phyloP scores from a whole-genome alignment of 2,113 vertebrate species.

The Mustelus asterias region DNA sequence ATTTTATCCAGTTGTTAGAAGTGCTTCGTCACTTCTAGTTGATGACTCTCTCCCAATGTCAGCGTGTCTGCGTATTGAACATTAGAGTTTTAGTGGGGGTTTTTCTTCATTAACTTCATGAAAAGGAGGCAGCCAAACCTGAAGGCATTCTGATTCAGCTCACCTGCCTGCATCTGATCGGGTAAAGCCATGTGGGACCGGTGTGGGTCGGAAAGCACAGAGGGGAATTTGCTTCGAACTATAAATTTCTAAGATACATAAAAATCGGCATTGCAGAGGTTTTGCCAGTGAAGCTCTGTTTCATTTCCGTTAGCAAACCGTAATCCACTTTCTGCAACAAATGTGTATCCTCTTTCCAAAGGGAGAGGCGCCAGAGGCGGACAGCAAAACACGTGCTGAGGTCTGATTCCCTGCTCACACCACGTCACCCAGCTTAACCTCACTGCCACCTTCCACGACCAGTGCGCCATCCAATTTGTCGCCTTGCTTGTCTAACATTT shows the following conservation, averaged over 20 bases:
- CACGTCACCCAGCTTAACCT: not conserved
- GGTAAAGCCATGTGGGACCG: not conserved
- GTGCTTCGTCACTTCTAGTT: not conserved
- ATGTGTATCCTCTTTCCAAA: not conserved
- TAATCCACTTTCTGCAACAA: not conserved
- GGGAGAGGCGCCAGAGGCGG: not conserved
- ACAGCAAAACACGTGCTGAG: not conserved
- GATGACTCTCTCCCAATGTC: not conserved
- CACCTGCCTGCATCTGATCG: not conserved
- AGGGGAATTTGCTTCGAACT: not conserved
- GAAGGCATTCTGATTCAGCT: not conserved
- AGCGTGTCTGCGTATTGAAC: too few relatives aligned
- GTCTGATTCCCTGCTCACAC: not conserved
- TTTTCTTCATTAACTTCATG: not conserved
- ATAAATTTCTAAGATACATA: not conserved
- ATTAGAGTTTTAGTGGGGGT: too few relatives aligned
- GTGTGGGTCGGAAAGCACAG: not conserved
- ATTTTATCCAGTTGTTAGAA: not conserved
- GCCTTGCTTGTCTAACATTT: not conserved
- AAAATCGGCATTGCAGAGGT: not conserved
- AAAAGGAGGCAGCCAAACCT: not conserved
- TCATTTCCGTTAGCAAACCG: not conserved
- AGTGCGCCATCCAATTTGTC: not conserved
- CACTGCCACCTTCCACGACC: not conserved
- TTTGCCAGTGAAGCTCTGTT: not conserved